Base-by-base conservation (phyloP, 2,797 vertebrate genomes). In the Phyllotis vaccarum region DNA sequence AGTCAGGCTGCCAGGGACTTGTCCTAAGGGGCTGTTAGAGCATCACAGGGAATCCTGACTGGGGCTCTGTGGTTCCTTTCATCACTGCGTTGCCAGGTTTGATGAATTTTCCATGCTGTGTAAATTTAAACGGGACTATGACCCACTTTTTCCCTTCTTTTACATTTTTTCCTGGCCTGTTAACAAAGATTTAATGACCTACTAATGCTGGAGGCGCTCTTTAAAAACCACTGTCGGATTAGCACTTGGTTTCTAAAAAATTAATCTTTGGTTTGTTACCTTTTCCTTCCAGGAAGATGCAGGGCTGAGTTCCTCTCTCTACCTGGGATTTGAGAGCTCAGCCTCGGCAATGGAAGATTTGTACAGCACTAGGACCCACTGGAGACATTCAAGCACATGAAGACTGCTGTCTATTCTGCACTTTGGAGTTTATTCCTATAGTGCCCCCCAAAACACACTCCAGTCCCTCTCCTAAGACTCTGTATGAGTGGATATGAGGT, bases 151-250 rank as follows among this genome's bases (percentile, higher is more conserved):
- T 43, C 34, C 85, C 83, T 43, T 68, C 66, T 95, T 91, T 96
- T 90, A 94, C 92, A 91, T 97, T 93, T 97, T 97, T 96, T 93
- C 92, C 95, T 96, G 93, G 96, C 66, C 88, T 82, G 87, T 96
- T 96, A 96, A 96, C 91, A 96, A 96, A 97, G 93, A 92, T 88
- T 96, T 96, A 97, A 97, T 94, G 94, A 94, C 74, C 90, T 92
- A 95, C 93, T 88, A 97, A 96, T 96, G 95, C 93, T 95, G 7
- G 70, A 96, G 93, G 95, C 90, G 62, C 74, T 96, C 72, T 93
- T 96, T 91, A 68, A 92, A 97, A 97, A 96, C 95, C 97, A 83
- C 95, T 82, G 88, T 95, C 81, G 0, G 86, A 93, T 97, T 97
- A 97, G 78, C 81, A 8, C 96, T 95, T 96, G 86, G 83, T 90